Base-by-base conservation (phyloP, 1,140 invertebrate species). In the Plodia interpunctella region DNA sequence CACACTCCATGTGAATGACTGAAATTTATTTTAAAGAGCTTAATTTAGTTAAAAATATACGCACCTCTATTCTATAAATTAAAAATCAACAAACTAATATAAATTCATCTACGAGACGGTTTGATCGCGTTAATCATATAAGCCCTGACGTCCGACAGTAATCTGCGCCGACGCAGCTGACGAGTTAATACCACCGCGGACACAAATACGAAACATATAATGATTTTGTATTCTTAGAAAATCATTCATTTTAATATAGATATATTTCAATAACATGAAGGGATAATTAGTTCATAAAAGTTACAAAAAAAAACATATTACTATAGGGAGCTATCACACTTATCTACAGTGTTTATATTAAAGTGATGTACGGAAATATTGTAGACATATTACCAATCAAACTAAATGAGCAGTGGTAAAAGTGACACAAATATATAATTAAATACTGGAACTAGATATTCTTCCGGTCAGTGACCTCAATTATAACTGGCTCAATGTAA, bases 81-180 rank as follows among this genome's bases (percentile, higher is more conserved):
- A n/a, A n/a, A n/a, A n/a, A n/a, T n/a, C n/a, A n/a, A n/a, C n/a
- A 25, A 6, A 25, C 21, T 25, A 11, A 35, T 35, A 35, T 35
- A 35, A 35, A 35, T 35, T 5, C 32, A 10, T 5, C 32, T 9
- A 35, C 9, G 32, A 9, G 32, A 11, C 9, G 32, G 4, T 35
- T 35, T 35, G 4, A 35, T 35, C 32, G 9, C 32, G 32, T 13
- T 35, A 35, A 35, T 35, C 32, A 11, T 9, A 35, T 35, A 35
- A 35, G 57, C 32, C 59, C n/a, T 52, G 50, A 61, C 63, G 60
- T 52, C 59, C 69, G 72, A 70, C 68, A 72, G 74, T 35, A 35
- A 10, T 35, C 2, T 35, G 32, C 32, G 32, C 9, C 10, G 32
- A 35, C 32, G 32, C 32, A 35, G 32, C 1, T 10, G 32, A 35